Evolutionary conservation across 2,888 invertebrate genomes (phyloP).

Genomic region (Pemphredon lugubris): DNA sequence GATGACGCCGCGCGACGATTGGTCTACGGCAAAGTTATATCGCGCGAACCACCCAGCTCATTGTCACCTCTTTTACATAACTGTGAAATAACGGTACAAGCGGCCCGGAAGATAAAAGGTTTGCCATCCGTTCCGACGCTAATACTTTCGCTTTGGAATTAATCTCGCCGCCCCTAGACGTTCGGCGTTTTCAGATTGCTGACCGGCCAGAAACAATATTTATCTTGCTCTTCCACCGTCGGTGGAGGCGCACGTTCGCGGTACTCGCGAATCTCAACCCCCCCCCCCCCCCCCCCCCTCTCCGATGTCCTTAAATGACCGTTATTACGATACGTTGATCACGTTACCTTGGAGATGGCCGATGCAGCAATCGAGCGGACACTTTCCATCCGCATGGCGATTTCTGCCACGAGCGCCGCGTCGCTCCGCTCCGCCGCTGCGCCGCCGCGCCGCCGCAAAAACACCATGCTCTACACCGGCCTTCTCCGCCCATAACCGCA

Average conservation of each 20-base stretch:
- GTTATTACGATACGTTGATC: constrained; percentile 62
- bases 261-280: too few relatives aligned
- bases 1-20: neutral
- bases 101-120: neutral
- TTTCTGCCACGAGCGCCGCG: constrained; percentile 68
- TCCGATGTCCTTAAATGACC: constrained; percentile 54
- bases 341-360: constrained; percentile 57
- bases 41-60: constrained; percentile 2
- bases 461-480: constrained; percentile 48
- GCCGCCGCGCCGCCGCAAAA: constrained; percentile 65
- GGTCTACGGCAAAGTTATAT: neutral
- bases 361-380: constrained; percentile 58
- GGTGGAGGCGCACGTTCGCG: too few relatives aligned
- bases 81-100: constrained; percentile 1
- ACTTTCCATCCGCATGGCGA: constrained; percentile 70
- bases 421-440: too few relatives aligned
- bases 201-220: neutral
- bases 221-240: constrained; percentile 9
- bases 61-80: constrained; percentile 29
- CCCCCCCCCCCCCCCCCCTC: too few relatives aligned
- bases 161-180: neutral
- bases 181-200: neutral
- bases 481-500: constrained; percentile 62
- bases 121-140: neutral
- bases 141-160: neutral